Evolutionary conservation across 2,888 invertebrate genomes (phyloP), one percentile per base, ranked within the genome.

Genomic region (Dynastes tityus): DNA sequence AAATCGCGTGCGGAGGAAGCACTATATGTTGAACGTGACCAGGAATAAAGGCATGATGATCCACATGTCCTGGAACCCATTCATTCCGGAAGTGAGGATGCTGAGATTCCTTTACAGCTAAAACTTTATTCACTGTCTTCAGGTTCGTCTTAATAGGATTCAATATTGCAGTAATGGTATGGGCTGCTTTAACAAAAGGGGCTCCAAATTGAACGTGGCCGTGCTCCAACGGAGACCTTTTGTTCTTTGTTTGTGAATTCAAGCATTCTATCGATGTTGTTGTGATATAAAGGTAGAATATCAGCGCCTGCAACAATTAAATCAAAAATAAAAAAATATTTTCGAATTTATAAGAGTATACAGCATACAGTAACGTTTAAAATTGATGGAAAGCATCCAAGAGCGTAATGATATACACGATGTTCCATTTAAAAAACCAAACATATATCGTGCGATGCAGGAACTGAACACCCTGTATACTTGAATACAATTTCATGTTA

Each of bases 41-140:
- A 6, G 85, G 85, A 55, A 85, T 83, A 70, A 80, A 85, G 1
- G 83, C 76, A 70, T 85, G 84, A 55, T 83, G 82, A 22, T 79
- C 77, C 2, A 85, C 84, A 45, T 83, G 84, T 49, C 85, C 85
- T 1, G 84, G 84, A 32, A 80, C 40, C 80, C 80, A 80, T 68
- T 80, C 78, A 63, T 80, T 58, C 11, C 68, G 61, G 53, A 75
- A 49, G 16, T 80, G 65, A 13, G 77, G 16, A 49, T 76, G 77
- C 22, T 65, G 75, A 58, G n/a, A 3, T 11, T 64, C 32, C 58
- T 73, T 73, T 58, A 37, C 37, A 40, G 71, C 11, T 13, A 73
- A 8, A 16, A 37, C 9, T 13, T 73, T 75, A 22, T 75, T 75
- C 6, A 63, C 32, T 45, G 63, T 11, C 51, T 75, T 75, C 4